Base-by-base conservation (phyloP, 64 coral and sea anemone genomes). In the Actinia equina region DNA sequence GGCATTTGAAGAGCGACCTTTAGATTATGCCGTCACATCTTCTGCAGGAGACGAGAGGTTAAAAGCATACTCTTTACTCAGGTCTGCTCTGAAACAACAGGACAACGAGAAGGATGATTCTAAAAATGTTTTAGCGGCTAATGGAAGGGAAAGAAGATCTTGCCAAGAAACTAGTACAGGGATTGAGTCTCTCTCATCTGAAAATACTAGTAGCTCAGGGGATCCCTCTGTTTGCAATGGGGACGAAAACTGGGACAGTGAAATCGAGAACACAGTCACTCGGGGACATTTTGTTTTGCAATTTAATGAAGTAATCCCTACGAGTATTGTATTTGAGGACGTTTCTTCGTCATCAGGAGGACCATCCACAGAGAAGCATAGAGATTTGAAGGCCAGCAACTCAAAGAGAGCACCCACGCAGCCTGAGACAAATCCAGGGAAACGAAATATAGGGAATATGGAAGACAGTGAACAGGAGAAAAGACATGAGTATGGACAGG, bases 1-100 rank as follows among this genome's bases (percentile, higher is more conserved):
- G 26, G 83, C 83, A 12, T 85, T 85, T 85, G 83, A 60, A 63
- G 43, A 85, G 41, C 52, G 83, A 19, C 83, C 83, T 43, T 58
- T 44, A 22, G 83, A 85, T 59, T 85, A 85, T 63, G 83, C 83
- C 7, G 51, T 85, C 7, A 85, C 83, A 3, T 60, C 83, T 63
- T 63, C 83, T 60, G 49, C 59, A 30, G 30, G 30, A 37, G 59
- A 61, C 18, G 83, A 85, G 25, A 74, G 69, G 26, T 3, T 25
- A 41, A 74, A 74, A 74, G 23, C 25, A 12, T 74, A 74, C 26
- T 26, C 25, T 41, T 11, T 44, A 10, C 74, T 5, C 2, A 74
- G 25, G 69, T 74, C 69, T 30, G 3, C n/a, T 37, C 30, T 37
- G 10, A 13, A 74, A 37, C 7, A 74, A 30, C 13, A 30, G 4